These are phyloP conservation scores for Etheostoma cragini DNA, from an alignment of 2,113 vertebrate species.

Conservation along the genomic window DNA sequence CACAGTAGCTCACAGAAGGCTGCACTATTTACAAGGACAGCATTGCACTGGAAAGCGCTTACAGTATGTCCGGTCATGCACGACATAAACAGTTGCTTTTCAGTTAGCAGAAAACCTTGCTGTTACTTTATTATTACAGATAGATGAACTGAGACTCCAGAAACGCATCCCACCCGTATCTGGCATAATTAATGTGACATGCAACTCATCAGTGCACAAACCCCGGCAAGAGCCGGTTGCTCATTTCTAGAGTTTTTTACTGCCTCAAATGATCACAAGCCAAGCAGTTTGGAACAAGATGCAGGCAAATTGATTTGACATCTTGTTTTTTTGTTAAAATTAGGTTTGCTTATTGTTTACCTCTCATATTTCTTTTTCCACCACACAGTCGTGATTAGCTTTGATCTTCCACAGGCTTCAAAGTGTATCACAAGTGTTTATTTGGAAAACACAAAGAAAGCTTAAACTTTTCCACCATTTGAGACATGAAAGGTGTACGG, in stretches of 20 bases:
- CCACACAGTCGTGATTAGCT: constrained; percentile 48
- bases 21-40: constrained; percentile 70
- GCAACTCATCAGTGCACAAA: constrained; percentile 69
- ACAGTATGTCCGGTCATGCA: constrained; percentile 72
- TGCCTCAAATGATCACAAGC: constrained; percentile 68
- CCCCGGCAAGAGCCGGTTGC: constrained; percentile 57
- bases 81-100: constrained; percentile 69
- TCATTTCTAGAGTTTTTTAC: constrained; percentile 67
- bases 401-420: constrained; percentile 70
- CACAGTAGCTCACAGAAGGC: constrained; percentile 50
- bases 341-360: constrained; percentile 59
- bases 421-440: constrained; percentile 46
- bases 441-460: constrained; percentile 60
- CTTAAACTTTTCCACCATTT: constrained; percentile 23
- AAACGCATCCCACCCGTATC: constrained; percentile 56
- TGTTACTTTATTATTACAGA: constrained; percentile 78
- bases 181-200: constrained; percentile 79
- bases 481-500: constrained; percentile 25
- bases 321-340: constrained; percentile 65
- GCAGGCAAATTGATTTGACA: constrained; percentile 71
- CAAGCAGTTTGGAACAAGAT: constrained; percentile 44
- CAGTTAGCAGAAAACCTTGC: constrained; percentile 58
- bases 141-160: constrained; percentile 70
- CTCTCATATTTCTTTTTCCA: constrained; percentile 24
- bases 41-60: constrained; percentile 72